Percentiles rank a stretch among this genome's conserved stretches.
Conservation (phyloP, 2,797 vertebrate genomes). For the Gallinago solitaria region DNA sequence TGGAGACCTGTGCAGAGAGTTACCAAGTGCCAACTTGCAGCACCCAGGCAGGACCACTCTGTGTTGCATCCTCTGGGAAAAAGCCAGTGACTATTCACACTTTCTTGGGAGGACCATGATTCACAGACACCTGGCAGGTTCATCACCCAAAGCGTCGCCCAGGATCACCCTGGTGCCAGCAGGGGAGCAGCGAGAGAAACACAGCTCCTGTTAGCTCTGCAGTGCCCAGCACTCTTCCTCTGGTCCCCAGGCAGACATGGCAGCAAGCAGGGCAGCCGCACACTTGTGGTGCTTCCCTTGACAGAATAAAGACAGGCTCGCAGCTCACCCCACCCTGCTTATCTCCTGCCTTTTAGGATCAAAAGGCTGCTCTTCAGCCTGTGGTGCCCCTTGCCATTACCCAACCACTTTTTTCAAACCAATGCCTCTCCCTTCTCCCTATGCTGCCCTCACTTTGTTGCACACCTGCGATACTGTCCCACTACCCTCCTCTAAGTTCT, state of each 20-base stretch:
- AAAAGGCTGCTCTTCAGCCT: not conserved
- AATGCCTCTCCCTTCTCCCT: not conserved
- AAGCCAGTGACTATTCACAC: not conserved
- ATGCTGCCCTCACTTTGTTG: not conserved
- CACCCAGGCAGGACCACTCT: not conserved
- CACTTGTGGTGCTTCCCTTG: not conserved
- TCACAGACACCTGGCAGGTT: not conserved
- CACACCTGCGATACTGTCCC: not conserved
- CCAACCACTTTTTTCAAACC: not conserved
- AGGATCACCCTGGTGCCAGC: not conserved
- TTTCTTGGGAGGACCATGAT: rapidly evolving
- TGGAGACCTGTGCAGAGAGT: not conserved
- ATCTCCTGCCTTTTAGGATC: not conserved
- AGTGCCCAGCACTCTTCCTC: not conserved
- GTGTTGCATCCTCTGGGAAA: not conserved
- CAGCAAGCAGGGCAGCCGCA: not conserved
- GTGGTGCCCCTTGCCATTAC: not conserved
- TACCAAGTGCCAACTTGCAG: not conserved
- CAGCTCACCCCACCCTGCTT: not conserved
- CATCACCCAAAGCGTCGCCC: rapidly evolving
- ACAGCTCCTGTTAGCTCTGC: not conserved
- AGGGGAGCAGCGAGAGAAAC: not conserved
- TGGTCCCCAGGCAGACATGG: not conserved
- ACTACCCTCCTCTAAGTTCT: not conserved
- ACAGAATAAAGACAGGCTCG: not conserved